phyloP scores from a whole-genome alignment of 2,888 invertebrate species.

The Caprella mutica region DNA sequence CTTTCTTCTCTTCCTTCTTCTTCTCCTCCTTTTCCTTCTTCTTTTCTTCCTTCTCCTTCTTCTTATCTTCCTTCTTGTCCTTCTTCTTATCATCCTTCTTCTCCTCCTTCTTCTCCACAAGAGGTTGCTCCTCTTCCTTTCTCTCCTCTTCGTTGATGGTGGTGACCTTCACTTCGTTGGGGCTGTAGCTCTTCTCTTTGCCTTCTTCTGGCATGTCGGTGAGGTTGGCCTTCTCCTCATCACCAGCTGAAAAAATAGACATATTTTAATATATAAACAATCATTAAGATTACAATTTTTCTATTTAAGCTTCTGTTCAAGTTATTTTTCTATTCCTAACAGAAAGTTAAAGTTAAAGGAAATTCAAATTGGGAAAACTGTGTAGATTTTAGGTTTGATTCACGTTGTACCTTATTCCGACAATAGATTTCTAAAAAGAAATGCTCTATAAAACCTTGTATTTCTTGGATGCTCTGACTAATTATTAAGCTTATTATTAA shows the following conservation, averaged over 20 bases:
- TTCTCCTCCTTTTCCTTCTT: slow-evolving; percentile 8
- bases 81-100: slow-evolving; percentile 2
- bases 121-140: not conserved
- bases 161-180: slow-evolving; percentile 30
- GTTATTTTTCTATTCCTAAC: not conserved
- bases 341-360: too few relatives aligned
- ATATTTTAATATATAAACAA: not conserved
- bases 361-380: too few relatives aligned
- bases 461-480: too few relatives aligned
- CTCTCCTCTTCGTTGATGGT: slow-evolving; percentile 23
- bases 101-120: slow-evolving; percentile 1
- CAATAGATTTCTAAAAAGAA: too few relatives aligned
- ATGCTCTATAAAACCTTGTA: too few relatives aligned
- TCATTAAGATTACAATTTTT: not conserved
- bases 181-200: slow-evolving; percentile 28
- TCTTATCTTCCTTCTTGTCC: not conserved
- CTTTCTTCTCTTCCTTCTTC: slow-evolving; percentile 7
- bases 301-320: not conserved
- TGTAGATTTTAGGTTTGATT: too few relatives aligned
- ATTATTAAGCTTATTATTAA: too few relatives aligned
- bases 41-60: slow-evolving; percentile 5
- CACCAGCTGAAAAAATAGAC: slow-evolving; percentile 13
- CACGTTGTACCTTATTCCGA: too few relatives aligned
- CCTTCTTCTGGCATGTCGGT: slow-evolving; percentile 32
- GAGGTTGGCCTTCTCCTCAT: slow-evolving; percentile 28